Evolutionary conservation across 2,888 invertebrate species (phyloP), one percentile per base, ranked within the genome.

Genomic region (Dichetophora obliterata): DNA sequence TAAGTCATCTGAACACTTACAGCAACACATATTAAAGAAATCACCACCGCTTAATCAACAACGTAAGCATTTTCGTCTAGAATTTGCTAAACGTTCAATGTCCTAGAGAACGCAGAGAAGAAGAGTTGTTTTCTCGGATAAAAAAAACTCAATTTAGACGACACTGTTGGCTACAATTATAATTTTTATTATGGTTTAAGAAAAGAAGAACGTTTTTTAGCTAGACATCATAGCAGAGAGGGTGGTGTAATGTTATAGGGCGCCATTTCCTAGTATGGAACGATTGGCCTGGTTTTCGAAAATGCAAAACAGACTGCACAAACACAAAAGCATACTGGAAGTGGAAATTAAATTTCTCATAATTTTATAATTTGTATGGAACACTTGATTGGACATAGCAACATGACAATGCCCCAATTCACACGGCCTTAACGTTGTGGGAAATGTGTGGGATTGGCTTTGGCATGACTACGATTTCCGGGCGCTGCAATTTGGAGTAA

Each of bases 351-450:
- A n/a, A 22, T 19, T 66, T 66, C 5, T n/a, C 66, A 11, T 9
- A 66, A 22, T 34, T 66, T 37, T 22, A n/a, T 6, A 48, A 66
- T 19, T 22, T 66, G n/a, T 66, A 48, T 66, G 43, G 43, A 43
- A 19, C 66, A 1, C 19, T 66, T 22, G 6, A 5, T 22, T 43
- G 43, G 66, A 66, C 11, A 9, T 66, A 43, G 22, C n/a, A 66
- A 34, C n/a, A 70, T n/a, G 34, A 54, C 31, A 54, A 52, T 54
- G 52, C 68, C 6, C 50, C 68, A 27, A 54, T 54, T 16, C 31
- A 54, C 22, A 70, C 68, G 14, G 52, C 27, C 50, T n/a, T 0
- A 22, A 27, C 50, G 31, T 37, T n/a, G 16, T 57, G 22, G 54
- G 19, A 57, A 57, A 22, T 14, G 2, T 24, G 5, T 31, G 31